phyloP scores from a whole-genome alignment of 1,140 invertebrate genomes.

The Leptinotarsa texana region DNA sequence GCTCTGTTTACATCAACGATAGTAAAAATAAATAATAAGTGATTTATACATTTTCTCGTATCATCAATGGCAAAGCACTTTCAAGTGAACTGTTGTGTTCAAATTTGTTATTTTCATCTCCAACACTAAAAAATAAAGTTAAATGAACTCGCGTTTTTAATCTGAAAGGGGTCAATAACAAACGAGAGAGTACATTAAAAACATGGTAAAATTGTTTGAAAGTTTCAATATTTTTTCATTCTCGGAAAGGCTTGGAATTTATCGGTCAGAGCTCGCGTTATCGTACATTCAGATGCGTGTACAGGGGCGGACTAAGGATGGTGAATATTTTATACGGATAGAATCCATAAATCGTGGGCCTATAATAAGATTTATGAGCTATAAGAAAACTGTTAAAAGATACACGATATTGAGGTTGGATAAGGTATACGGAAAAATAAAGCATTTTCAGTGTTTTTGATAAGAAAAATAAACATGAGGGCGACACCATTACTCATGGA shows the following conservation, averaged over 20 bases:
- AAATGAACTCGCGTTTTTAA: conserved; percentile 37
- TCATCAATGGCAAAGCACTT: conserved; percentile 27
- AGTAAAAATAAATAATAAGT: background rate
- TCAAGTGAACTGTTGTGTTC: conserved; percentile 36
- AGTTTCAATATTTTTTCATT: conserved; percentile 32
- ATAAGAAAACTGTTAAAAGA: no score
- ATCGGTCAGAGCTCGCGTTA: conserved; percentile 43
- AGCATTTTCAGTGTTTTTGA: no score
- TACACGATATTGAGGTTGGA: no score
- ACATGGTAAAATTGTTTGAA: conserved; percentile 42
- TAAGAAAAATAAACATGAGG: no score
- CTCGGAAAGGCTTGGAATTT: conserved; percentile 33
- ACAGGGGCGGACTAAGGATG: background rate
- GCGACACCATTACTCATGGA: no score
- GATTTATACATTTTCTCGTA: conserved; percentile 8
- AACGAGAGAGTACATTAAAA: conserved; percentile 34
- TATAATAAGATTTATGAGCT: no score
- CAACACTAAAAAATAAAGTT: conserved; percentile 39
- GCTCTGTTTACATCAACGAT: background rate
- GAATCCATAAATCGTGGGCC: no score
- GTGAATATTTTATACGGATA: no score
- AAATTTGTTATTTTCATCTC: conserved; percentile 37
- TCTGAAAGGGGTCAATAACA: conserved; percentile 46
- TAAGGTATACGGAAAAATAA: no score
- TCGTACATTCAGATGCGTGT: conserved; percentile 17